Evolutionary conservation across 2,888 invertebrate genomes (phyloP).

Genomic region (Coleophora deauratella): DNA sequence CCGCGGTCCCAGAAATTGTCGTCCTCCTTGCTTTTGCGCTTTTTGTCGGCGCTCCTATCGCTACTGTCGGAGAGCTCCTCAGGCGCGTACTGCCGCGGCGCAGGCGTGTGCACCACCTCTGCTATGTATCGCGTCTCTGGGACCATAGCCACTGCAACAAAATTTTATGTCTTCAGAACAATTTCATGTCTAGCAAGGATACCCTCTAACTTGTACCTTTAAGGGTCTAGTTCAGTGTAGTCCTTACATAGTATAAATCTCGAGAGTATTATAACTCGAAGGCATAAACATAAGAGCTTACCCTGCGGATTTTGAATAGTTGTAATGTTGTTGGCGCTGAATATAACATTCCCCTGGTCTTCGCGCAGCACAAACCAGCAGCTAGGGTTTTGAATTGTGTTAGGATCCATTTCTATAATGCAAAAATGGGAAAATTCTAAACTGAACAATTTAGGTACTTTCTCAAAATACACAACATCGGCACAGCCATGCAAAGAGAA

Average conservation of each 20-base stretch:
- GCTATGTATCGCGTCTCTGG: constrained; percentile 48
- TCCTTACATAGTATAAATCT: too few relatives aligned
- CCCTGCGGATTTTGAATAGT: constrained; percentile 47
- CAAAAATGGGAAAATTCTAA: too few relatives aligned
- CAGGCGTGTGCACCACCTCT: constrained; percentile 33
- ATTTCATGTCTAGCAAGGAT: background rate
- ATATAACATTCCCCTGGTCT: constrained; percentile 61
- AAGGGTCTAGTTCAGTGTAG: too few relatives aligned
- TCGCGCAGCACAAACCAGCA: constrained; percentile 65
- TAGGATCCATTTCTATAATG: constrained; percentile 40
- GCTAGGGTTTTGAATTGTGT: constrained; percentile 49
- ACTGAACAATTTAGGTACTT: too few relatives aligned
- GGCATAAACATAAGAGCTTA: constrained; percentile 29
- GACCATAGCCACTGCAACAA: constrained; percentile 31
- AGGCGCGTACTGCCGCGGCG: constrained; percentile 39
- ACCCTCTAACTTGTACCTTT: too few relatives aligned
- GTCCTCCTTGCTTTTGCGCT: constrained; percentile 28
- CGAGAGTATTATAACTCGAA: too few relatives aligned
- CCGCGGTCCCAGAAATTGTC: constrained; percentile 53
- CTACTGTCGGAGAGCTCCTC: constrained; percentile 25
- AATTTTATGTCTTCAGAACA: constrained; percentile 5
- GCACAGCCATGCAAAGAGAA: too few relatives aligned
- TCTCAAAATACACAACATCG: too few relatives aligned
- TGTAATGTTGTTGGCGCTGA: constrained; percentile 56
- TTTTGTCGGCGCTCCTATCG: constrained; percentile 21